Base-by-base conservation (phyloP, 2,797 vertebrate genomes). In the Cyprinella venusta region DNA sequence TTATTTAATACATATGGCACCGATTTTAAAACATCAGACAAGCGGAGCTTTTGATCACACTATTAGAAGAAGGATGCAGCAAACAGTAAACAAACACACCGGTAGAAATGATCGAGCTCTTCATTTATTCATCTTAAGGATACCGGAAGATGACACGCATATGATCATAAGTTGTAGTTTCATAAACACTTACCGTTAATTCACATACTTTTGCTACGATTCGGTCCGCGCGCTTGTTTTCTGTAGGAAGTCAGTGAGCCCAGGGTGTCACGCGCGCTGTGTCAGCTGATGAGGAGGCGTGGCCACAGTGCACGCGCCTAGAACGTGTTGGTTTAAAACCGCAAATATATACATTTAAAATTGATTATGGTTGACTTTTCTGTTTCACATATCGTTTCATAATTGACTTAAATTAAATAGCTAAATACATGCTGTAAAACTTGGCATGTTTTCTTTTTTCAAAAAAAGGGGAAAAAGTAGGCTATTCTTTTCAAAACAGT, bases 211-310 rank as follows among this genome's bases (percentile, higher is more conserved):
- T 75, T 6, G 26, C 45, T 18, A 19, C 16, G 38, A 7, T n/a
- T 45, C 26, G 6, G 59, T 38, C 24, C 30, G 26, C 15, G 64
- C 26, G 8, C 15, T 33, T 8, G 45, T 6, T 19, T 24, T 24
- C 48, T 2, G 59, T 59, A 80, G 86, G 83, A 85, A 87, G 76
- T 82, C 19, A 1, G 2, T 2, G 33, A 36, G 42, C 19, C 24
- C 74, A 36, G 42, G 4, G 70, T 15, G 83, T 87, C 86, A 87
- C 81, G 84, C 74, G 86, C 40, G 0, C 77, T 30, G 68, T 38
- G 61, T 87, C 86, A 87, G 86, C 86, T 87, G 86, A 85, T 2
- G 38, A 76, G 33, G 54, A 77, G 83, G 70, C 45, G 76, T 65
- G 75, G 68, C 63, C 13, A 74, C 19, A 5, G 24, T 3, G 9